These are phyloP conservation scores for Prinia subflava DNA, from an alignment of 2,113 vertebrate genomes.

Conservation along the genomic window DNA sequence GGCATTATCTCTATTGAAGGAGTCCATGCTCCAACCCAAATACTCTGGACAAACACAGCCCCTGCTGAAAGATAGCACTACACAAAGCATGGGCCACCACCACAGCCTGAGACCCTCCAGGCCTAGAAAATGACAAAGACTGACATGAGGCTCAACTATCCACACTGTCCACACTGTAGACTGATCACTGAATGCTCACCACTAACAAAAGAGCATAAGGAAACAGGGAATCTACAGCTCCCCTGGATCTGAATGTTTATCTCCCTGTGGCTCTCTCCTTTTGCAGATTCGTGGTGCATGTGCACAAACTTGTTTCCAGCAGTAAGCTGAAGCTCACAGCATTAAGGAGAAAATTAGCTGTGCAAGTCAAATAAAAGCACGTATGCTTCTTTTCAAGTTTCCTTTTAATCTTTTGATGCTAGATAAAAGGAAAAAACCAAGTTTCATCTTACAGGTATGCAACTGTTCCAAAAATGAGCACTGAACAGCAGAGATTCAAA, in stretches of 20 bases:
- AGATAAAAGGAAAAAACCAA: constrained; percentile 37
- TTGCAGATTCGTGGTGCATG: neutral
- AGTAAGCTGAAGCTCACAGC: neutral
- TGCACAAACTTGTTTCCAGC: neutral
- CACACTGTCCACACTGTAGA: neutral
- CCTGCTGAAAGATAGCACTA: neutral
- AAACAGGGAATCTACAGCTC: neutral
- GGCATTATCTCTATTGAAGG: neutral
- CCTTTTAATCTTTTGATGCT: constrained; percentile 17
- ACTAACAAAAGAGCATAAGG: neutral
- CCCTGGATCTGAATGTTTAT: neutral
- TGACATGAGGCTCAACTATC: neutral
- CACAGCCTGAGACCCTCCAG: neutral
- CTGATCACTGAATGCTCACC: neutral
- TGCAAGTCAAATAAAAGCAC: constrained; percentile 21
- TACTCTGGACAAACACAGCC: neutral
- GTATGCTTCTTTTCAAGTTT: neutral
- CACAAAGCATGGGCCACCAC: neutral
- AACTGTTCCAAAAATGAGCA: neutral
- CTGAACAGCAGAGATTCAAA: neutral
- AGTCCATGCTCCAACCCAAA: neutral
- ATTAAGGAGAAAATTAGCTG: neutral
- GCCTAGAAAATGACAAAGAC: neutral
- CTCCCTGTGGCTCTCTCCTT: neutral
- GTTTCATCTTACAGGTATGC: neutral